Evolutionary conservation across 2,113 vertebrate genomes (phyloP).

Genomic region (Ctenomys sociabilis): DNA sequence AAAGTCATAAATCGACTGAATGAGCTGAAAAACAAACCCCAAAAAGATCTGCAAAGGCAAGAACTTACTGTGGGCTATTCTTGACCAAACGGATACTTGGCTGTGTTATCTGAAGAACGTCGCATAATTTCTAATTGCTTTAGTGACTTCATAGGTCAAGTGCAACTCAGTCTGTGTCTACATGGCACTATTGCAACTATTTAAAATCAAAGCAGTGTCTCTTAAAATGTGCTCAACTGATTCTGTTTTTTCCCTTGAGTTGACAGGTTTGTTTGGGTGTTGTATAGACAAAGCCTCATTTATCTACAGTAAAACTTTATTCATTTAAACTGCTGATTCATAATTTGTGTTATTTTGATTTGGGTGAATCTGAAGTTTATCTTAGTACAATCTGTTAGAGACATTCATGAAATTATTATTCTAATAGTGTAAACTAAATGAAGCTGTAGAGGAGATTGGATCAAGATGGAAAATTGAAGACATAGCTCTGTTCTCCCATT

Average conservation of each 20-base stretch:
- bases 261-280: slow-evolving; percentile 65
- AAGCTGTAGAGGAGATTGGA: slow-evolving; percentile 33
- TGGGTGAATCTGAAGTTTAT: slow-evolving; percentile 57
- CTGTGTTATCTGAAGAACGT: slow-evolving; percentile 61
- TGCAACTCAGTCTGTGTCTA: slow-evolving; percentile 26
- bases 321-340: slow-evolving; percentile 59
- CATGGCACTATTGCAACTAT: slow-evolving; percentile 39
- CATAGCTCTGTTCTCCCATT: not conserved
- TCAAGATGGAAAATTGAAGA: slow-evolving; percentile 44
- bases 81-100: slow-evolving; percentile 73
- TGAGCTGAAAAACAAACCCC: slow-evolving; percentile 65
- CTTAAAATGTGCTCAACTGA: slow-evolving; percentile 11
- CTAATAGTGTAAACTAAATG: slow-evolving; percentile 55
- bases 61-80: slow-evolving; percentile 43
- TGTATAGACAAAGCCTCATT: slow-evolving; percentile 59
- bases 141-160: slow-evolving; percentile 65
- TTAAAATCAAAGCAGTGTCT: slow-evolving; percentile 61
- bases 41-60: slow-evolving; percentile 63
- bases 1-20: slow-evolving; percentile 62
- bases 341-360: slow-evolving; percentile 70
- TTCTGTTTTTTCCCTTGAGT: slow-evolving; percentile 20
- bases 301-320: slow-evolving; percentile 57
- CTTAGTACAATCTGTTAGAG: slow-evolving; percentile 56
- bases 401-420: slow-evolving; percentile 68
- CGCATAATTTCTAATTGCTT: slow-evolving; percentile 53